phyloP scores from a whole-genome alignment of 2,888 invertebrate species.

The Troilus luridus region DNA sequence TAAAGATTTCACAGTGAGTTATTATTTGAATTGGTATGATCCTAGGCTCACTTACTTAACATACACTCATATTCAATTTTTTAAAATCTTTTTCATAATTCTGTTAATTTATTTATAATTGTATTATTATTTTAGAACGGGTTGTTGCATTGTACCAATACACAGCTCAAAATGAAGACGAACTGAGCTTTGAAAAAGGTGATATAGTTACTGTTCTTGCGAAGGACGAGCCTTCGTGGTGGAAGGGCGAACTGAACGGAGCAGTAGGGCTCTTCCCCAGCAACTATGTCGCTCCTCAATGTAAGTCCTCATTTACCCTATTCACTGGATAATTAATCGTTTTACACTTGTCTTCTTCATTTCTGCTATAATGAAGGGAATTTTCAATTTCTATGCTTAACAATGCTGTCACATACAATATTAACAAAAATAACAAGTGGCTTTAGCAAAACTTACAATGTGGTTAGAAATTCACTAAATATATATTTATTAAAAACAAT shows the following conservation, averaged over 20 bases:
- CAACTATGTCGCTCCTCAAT: constrained; percentile 90
- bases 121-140: constrained; percentile 75
- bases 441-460: background rate
- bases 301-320: constrained; percentile 71
- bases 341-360: background rate
- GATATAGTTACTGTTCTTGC: constrained; percentile 91
- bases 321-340: constrained; percentile 49
- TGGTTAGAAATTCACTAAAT: background rate
- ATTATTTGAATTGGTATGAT: no score
- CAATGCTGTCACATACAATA: background rate
- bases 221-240: constrained; percentile 97
- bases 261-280: constrained; percentile 94
- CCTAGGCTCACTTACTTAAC: no score
- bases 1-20: no score
- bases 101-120: background rate
- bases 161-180: constrained; percentile 94
- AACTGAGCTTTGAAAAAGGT: constrained; percentile 91
- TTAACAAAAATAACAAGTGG: background rate
- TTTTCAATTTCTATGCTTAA: background rate
- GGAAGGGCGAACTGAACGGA: constrained; percentile 94
- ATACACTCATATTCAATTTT: no score
- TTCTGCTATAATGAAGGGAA: background rate
- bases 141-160: constrained; percentile 95
- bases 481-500: no score
- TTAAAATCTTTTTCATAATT: background rate